Evolutionary conservation across 2,113 vertebrate species (phyloP), one percentile per base, ranked within the genome.

Genomic region (Aegithalos caudatus): DNA sequence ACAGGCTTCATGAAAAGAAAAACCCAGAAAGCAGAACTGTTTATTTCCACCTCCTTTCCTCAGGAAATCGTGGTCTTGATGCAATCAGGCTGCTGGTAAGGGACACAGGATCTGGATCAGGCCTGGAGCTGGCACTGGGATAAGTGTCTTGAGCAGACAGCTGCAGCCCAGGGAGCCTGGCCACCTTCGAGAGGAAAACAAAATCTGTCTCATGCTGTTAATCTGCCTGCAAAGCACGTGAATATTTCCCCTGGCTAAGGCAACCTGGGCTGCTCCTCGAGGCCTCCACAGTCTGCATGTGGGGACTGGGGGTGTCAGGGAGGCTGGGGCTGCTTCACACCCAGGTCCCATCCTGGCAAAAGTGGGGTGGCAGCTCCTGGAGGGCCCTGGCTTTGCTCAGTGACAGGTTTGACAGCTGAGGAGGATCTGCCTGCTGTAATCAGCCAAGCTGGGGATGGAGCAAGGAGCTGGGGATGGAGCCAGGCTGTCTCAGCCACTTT

Each of bases 401-500:
- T 35, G 88, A 57, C 73, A 88, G 85, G 19, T 88, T 91, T 90
- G 50, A 62, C 58, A 79, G 56, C 66, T 3, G 9, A 1, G 3
- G 29, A 54, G 67, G 57, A n/a, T 56, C 35, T 91, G 45, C 33
- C 45, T 6, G 0, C 23, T 1, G 14, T 64, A 72, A 37, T 74
- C 10, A 0, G 48, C 47, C 4, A 20, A 11, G 56, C 58, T 0
- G 1, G 42, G 81, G n/a, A n/a, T n/a, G n/a, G n/a, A n/a, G n/a
- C n/a, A n/a, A n/a, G n/a, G n/a, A n/a, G n/a, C n/a, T n/a, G n/a
- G n/a, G 57, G 53, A 42, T 2, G 10, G 42, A 81, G 48, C 6
- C 3, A 0, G 1, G 0, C 20, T 2, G 1, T 57, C 40, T 87
- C 11, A 4, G 74, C 17, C 19, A 1, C 42, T 82, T 62, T 3